Evolutionary conservation across 92 coral and sea anemone species (phyloP).

Genomic region (Actinernus sp.): DNA sequence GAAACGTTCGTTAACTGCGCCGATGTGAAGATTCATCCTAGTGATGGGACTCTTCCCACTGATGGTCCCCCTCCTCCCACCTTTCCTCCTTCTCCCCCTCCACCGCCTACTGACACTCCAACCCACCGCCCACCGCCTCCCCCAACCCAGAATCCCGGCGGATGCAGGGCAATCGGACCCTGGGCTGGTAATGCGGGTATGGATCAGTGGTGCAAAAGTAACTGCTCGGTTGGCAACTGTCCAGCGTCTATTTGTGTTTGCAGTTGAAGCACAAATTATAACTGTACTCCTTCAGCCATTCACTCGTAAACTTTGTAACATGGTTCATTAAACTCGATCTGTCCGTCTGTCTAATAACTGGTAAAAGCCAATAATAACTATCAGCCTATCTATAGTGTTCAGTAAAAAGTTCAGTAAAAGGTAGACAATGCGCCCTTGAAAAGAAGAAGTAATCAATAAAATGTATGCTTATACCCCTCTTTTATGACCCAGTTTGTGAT

Average conservation of each 20-base stretch:
- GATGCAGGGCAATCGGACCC: slow-evolving; percentile 51
- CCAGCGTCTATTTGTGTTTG: slow-evolving; percentile 15
- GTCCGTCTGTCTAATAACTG: no score
- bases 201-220: slow-evolving; percentile 70
- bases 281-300: no score
- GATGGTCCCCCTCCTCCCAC: slow-evolving; percentile 29
- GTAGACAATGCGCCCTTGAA: no score
- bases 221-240: slow-evolving; percentile 57
- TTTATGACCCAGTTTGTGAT: no score
- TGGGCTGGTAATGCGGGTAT: slow-evolving; percentile 44
- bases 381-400: no score
- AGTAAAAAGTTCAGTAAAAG: no score
- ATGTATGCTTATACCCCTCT: no score
- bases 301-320: no score
- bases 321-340: no score
- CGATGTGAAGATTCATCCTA: slow-evolving; percentile 53
- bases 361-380: no score
- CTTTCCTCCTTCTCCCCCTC: not conserved
- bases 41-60: slow-evolving; percentile 23
- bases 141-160: slow-evolving; percentile 9
- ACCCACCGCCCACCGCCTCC: slow-evolving; percentile 2
- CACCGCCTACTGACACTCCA: not conserved
- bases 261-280: no score
- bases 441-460: no score
- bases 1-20: slow-evolving; percentile 91